These are phyloP conservation scores for Neofelis nebulosa DNA, from an alignment of 2,113 vertebrate species.

Conservation along the genomic window DNA sequence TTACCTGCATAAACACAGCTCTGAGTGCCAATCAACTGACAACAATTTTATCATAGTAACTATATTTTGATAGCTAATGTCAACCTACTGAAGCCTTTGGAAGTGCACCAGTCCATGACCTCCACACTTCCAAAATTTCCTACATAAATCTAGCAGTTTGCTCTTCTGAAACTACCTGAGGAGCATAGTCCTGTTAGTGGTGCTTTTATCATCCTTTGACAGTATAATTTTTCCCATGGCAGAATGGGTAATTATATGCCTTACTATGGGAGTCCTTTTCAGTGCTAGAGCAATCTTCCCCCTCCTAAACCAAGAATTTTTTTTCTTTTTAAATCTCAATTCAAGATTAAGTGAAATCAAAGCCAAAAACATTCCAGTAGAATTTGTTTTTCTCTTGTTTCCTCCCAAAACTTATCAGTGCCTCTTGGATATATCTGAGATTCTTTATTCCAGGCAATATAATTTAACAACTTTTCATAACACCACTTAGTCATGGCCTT, in stretches of 20 bases:
- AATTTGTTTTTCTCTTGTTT: not conserved
- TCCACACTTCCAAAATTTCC: not conserved
- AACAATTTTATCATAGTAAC: not conserved
- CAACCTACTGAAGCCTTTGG: not conserved
- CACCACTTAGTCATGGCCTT: not conserved
- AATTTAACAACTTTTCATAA: not conserved
- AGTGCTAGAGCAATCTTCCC: not conserved
- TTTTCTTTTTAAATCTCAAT: not conserved
- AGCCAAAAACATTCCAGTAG: not conserved
- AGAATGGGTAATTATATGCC: not conserved
- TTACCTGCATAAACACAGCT: not conserved
- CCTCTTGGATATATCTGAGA: not conserved
- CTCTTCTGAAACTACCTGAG: not conserved
- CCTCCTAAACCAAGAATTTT: not conserved
- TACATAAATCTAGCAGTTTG: not conserved
- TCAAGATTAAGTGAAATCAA: not conserved
- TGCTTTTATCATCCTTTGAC: not conserved
- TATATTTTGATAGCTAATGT: not conserved
- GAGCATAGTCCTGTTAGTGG: not conserved
- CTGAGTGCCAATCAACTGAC: not conserved
- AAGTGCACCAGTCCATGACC: not conserved
- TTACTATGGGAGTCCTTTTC: not conserved
- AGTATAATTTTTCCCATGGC: not conserved
- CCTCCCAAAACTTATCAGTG: not conserved
- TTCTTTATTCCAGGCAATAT: not conserved